Conservation (phyloP, 2,888 invertebrate genomes). For the Sphaeridia pumilis region DNA sequence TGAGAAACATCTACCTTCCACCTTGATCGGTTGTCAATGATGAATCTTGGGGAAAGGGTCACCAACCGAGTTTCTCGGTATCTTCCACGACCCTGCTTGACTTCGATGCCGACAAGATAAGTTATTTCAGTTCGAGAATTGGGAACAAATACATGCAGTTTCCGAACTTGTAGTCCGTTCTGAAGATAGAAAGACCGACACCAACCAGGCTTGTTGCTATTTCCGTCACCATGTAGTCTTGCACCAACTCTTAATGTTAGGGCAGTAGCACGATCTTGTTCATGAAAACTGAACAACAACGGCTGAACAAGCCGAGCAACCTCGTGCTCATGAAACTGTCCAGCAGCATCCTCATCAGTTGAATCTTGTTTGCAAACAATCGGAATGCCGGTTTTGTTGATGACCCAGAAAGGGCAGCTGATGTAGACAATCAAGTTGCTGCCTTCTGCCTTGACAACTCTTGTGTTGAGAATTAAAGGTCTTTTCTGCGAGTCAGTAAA, state of each 20-base stretch:
- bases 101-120: constrained; percentile 77
- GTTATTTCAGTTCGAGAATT: constrained; percentile 58
- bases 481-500: constrained; percentile 62
- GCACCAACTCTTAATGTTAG: constrained; percentile 58
- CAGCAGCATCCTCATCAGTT: constrained; percentile 56
- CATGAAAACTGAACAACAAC: constrained; percentile 83
- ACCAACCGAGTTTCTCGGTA: constrained; percentile 85
- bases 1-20: constrained; percentile 76
- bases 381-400: constrained; percentile 93
- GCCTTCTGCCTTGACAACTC: constrained; percentile 50
- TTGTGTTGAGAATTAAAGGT: constrained; percentile 60
- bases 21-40: constrained; percentile 76
- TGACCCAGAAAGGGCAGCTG: constrained; percentile 69
- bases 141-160: constrained; percentile 49
- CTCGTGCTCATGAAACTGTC: constrained; percentile 92
- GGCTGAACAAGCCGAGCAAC: constrained; percentile 66
- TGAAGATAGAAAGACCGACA: constrained; percentile 77
- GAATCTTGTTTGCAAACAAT: constrained; percentile 87
- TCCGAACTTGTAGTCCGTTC: constrained; percentile 56
- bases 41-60: constrained; percentile 82
- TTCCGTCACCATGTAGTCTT: constrained; percentile 45
- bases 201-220: constrained; percentile 55
- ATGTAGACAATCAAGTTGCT: constrained; percentile 49
- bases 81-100: constrained; percentile 73
- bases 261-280: constrained; percentile 69